Evolutionary conservation across 2,113 vertebrate genomes (phyloP), one percentile per base, ranked within the genome.

Genomic region (Erpornis zantholeuca): DNA sequence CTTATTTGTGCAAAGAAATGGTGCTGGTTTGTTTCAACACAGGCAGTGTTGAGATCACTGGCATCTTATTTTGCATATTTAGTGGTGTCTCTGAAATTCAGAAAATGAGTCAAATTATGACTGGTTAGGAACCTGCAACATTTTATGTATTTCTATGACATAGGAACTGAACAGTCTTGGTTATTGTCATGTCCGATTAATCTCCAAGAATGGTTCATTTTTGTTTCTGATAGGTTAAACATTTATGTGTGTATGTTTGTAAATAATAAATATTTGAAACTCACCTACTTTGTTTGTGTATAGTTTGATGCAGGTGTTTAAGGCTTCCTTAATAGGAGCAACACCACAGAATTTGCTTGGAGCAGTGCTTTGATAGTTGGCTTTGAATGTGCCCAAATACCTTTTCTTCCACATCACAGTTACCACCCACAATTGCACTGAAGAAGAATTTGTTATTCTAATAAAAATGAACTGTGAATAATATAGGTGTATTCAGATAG

Each of bases 241-340:
- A 6, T 28, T 59, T 80, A 9, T 81, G 31, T 78, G 27, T 69
- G 2, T 38, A 3, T 38, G 17, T 70, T 78, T 88, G 64, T 91
- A 92, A 96, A 92, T 59, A 89, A 53, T 33, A 59, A 61, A 89
- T 91, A 18, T 86, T 94, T 89, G 88, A 24, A 24, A n/a, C 53
- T 90, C 21, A 2, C 68, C 76, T 15, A 19, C 68, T 94, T 93
- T 90, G 68, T 96, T 90, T 95, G 69, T 22, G 2, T 85, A 20
- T 19, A 20, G 72, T 59, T 91, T 80, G 93, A 82, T 95, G 65
- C 56, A 96, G 96, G 49, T 97, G 94, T 88, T 97, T 82, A 94
- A 94, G 81, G 66, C 82, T 96, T 96, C 69, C 75, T 91, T 91
- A 91, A 72, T 8, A 82, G 66, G 94, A 94, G 18, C 82, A 88